A percentile compares a stretch with the other conserved stretches of the same genome.
phyloP scores from a whole-genome alignment of 1,140 invertebrate genomes.

The Trichonephila clavata region DNA sequence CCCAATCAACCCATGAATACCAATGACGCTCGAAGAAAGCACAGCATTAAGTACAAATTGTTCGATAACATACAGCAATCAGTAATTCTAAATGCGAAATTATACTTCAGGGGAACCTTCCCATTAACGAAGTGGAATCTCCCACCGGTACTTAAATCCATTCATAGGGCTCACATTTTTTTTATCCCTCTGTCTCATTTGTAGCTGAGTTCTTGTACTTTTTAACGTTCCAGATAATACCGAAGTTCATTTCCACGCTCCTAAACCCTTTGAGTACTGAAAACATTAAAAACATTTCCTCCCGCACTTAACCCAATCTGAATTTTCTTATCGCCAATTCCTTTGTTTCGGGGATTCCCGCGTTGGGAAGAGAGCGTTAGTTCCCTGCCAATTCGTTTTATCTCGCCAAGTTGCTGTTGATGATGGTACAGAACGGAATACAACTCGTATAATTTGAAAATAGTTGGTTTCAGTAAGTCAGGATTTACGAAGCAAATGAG shows the following conservation, averaged over 20 bases:
- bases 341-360: constrained; percentile 12
- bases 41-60: not conserved
- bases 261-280: constrained; percentile 46
- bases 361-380: not conserved
- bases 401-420: not conserved
- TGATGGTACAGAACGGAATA: not conserved
- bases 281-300: constrained; percentile 20
- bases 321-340: not conserved
- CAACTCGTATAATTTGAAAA: constrained; percentile 39
- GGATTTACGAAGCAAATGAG: not conserved
- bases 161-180: not conserved
- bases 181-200: constrained; percentile 19
- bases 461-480: not conserved
- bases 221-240: constrained; percentile 35
- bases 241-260: not conserved
- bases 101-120: not conserved
- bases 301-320: constrained; percentile 32
- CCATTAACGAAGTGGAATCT: not conserved
- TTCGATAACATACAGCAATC: constrained; percentile 20
- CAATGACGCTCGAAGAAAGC: not conserved
- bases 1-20: not conserved
- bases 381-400: not conserved
- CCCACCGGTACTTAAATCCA: constrained; percentile 35
- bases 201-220: not conserved
- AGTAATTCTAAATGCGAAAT: constrained; percentile 62